Base-by-base conservation (phyloP, 2,888 invertebrate genomes). In the Craniophora ligustri region DNA sequence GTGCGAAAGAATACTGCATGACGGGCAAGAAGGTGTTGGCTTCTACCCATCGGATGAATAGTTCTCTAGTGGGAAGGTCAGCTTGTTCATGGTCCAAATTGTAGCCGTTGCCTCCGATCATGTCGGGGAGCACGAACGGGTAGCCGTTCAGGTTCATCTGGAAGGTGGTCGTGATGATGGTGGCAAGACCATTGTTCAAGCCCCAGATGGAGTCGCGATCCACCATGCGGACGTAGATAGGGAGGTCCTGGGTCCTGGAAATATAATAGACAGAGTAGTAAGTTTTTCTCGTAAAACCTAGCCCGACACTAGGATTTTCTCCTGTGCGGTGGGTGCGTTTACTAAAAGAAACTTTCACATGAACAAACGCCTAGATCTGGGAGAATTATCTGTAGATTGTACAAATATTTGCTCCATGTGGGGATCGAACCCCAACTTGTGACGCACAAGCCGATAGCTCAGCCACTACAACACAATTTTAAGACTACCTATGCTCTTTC, bases 11-110 rank as follows among this genome's bases (percentile, higher is more conserved):
- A 76, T 96, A 97, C 86, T 98, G 97, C 89, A 98, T 94, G 0
- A 95, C 91, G 0, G 97, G 97, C 92, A 98, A 94, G 78, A 97
- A 97, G 0, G 95, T 94, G 51, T 96, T 96, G 0, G 96, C 95
- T 79, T 97, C 96, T 36, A 96, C 91, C 97, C 97, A 98, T 75
- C 97, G 91, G 21, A 97, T 95, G 76, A 96, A 96, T 41, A 96
- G 83, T 78, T 96, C 96, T 56, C 95, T 95, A 0, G 94, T 94
- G 0, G 95, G 93, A 0, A 88, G 79, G 14, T 92, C 94, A 0
- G 91, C 84, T 30, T 88, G 87, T n/a, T 84, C 87, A 49, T 92
- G 86, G 61, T 85, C 85, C 44, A 92, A 56, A n/a, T 93, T 91
- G 75, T 91, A 95, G 0, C 95, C 95, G 66, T 95, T 96, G 0